Evolutionary conservation across 2,888 invertebrate species (phyloP), one percentile per base, ranked within the genome.

Genomic region (Drosophila paramelanica): DNA sequence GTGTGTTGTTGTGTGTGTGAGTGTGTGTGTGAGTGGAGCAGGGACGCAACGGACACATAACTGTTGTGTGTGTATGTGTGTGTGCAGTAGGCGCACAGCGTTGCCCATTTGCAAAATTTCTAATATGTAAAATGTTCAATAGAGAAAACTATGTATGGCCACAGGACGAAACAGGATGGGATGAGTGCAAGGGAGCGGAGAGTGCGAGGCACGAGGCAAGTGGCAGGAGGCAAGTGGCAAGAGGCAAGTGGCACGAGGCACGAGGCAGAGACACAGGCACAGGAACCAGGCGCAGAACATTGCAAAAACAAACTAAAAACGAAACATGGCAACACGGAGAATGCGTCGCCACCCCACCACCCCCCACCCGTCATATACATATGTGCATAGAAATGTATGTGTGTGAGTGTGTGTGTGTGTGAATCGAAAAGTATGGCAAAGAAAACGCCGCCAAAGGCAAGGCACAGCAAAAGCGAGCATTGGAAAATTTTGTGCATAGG

Each of bases 61-160:
- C 87, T 3, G 23, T 23, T 31, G 52, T 17, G 1, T 17, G 17
- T 20, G 36, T 49, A 23, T 51, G 38, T 49, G 20, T 20, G 33
- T 36, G n/a, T 41, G 69, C 58, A 49, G 66, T 77, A 81, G 82
- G 75, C 81, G 58, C 60, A 77, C 71, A 77, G 66, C 77, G 69
- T 73, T 77, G 78, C 86, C 81, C 89, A 83, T 83, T 88, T 88
- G 85, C 83, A 73, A 87, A 83, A 89, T 85, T 86, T 89, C 89
- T 89, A 87, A 89, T 87, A 85, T 85, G 85, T 88, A 89, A 88
- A 88, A 88, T 86, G 88, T 86, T 89, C 86, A 88, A 88, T 88
- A 82, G 84, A 84, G 86, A 84, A 89, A 87, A 87, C 87, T 85
- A 85, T 87, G 84, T 83, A 76, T 73, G 81, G 76, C 65, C 77